phyloP scores from a whole-genome alignment of 1,140 invertebrate species.

The Drosophila dunni region DNA sequence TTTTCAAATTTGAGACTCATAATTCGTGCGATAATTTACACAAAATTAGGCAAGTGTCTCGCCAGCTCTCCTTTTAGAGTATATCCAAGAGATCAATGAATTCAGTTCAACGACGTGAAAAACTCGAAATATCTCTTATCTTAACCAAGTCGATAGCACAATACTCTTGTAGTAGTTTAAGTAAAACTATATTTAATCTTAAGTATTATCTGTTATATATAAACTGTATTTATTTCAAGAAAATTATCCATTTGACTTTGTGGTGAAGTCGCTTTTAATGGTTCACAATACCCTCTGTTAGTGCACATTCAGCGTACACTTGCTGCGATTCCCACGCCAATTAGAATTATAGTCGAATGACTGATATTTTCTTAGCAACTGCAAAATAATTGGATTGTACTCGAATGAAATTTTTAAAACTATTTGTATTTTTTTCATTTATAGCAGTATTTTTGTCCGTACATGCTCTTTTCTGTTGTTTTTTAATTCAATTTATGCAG shows the following conservation, averaged over 20 bases:
- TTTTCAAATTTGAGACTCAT: slow-evolving; percentile 80
- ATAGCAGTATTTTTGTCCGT: not conserved
- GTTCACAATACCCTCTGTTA: not conserved
- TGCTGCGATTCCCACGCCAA: slow-evolving; percentile 72
- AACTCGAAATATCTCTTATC: slow-evolving; percentile 6
- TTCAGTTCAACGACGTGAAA: slow-evolving; percentile 22
- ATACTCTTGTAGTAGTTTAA: slow-evolving; percentile 3
- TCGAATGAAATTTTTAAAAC: slow-evolving; percentile 12
- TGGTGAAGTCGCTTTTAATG: no score
- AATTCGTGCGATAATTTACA: slow-evolving; percentile 82
- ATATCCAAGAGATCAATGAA: slow-evolving; percentile 20
- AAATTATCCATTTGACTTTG: no score
- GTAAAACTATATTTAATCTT: no score
- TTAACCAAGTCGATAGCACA: not conserved
- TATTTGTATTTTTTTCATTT: slow-evolving; percentile 28
- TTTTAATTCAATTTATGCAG: slow-evolving; percentile 67
- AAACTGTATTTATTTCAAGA: no score
- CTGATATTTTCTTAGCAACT: slow-evolving; percentile 41
- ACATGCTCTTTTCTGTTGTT: no score
- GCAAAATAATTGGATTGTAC: slow-evolving; percentile 49
- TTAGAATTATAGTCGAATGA: slow-evolving; percentile 61
- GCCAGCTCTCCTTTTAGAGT: slow-evolving; percentile 74
- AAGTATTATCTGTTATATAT: no score
- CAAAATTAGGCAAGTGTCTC: slow-evolving; percentile 82
- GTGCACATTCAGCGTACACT: slow-evolving; percentile 34